Evolutionary conservation across 2,113 vertebrate species (phyloP), one percentile per base, ranked within the genome.

Genomic region (Rissa tridactyla): DNA sequence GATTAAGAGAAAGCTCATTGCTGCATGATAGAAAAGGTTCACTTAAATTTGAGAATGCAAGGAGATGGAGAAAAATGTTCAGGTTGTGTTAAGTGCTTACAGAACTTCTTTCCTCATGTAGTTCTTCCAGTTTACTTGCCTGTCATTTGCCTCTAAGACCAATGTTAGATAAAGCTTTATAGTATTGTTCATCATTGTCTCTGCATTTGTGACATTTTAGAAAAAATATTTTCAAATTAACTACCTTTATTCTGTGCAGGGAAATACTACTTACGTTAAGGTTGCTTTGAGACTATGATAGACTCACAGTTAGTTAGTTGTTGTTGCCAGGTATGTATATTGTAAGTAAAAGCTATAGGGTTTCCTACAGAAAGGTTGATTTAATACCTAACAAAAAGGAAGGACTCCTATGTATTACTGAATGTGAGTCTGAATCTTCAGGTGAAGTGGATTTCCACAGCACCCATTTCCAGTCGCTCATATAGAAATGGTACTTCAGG

Each of bases 241-340:
- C 29, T 90, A 30, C 76, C 66, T 96, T 97, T 96, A 89, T 96
- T 94, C 66, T 90, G 30, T 46, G 30, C 55, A 80, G 85, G 68
- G 36, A 93, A 91, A 75, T 93, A 82, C 46, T 84, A 58, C 25
- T 90, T 73, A n/a, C 0, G 6, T 82, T 92, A 95, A 94, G 69
- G 65, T 94, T 95, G 46, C 47, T 94, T 69, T 95, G 76, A 75
- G 92, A 91, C 30, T 70, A 34, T 75, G 44, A 57, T 38, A 88
- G 77, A 73, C 87, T 95, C 58, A 16, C 47, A 93, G 32, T 94
- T 92, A 95, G 94, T 95, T 95, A 93, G 40, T 61, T 94, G 66
- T 54, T 88, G 16, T 84, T 94, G 57, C 60, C 40, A 83, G 78
- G 82, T 88, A 86, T 2, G 30, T 64, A 38, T 68, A 77, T 68